Base-by-base conservation (phyloP, 2,797 vertebrate genomes). In the Valencia hispanica region DNA sequence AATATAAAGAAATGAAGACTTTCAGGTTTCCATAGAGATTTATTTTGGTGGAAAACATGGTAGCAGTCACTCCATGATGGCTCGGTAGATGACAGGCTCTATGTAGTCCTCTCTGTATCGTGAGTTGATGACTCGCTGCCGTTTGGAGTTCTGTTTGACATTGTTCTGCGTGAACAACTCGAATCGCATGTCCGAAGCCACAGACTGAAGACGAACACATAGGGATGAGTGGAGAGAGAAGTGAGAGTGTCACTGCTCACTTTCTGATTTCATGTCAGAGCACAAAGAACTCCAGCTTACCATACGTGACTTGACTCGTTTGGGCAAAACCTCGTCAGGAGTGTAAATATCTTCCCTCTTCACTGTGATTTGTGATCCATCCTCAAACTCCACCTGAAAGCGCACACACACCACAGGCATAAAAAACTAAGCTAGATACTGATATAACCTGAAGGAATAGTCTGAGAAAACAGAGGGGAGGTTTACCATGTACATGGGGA, bases 151-250 rank as follows among this genome's bases (percentile, higher is more conserved):
- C 90, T 97, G 95, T 72, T 97, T 97, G 79, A 98, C 96, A 8
- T 98, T 96, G 81, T 95, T 96, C 92, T 98, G 96, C 0, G 97
- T 91, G 48, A 99, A 99, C 91, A 99, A 96, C 91, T 97, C 96
- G 70, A 98, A 99, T 39, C 98, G 97, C 98, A 99, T 99, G 92
- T 99, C 98, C 4, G 98, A 99, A 2, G 98, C 98, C 92, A 99
- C 95, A 0, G 98, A 99, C 98, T 98, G 89, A 27, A 57, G 79
- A 78, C 12, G 43, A 78, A 73, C 15, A 81, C 14, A 63, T 17
- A 36, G 41, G 27, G 22, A 27, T 8, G 36, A 25, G 45, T 0
- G n/a, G 0, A 20, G 12, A 32, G 6, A 47, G 25, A 27, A 9
- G 41, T 27, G 47, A 5, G 41, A 4, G 41, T 43, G 10, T 5